A percentile compares a stretch with the other conserved stretches of the same genome.
These are phyloP conservation scores for Prorops nasuta DNA, from an alignment of 1,140 invertebrate species.

Conservation along the genomic window DNA sequence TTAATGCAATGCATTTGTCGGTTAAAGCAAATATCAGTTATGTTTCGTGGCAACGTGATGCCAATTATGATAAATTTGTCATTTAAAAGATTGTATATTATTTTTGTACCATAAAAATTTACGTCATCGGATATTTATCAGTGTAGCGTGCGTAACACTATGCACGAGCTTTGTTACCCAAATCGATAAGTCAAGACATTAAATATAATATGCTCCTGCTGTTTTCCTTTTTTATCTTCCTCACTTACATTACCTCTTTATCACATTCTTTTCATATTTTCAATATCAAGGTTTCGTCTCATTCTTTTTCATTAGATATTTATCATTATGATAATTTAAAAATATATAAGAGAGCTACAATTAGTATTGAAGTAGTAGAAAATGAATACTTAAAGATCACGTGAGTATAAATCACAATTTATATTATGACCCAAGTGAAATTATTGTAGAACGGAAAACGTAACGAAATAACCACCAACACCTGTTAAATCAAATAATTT, in stretches of 20 bases:
- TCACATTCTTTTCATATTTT: constrained; percentile 8
- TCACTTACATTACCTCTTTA: constrained; percentile 1
- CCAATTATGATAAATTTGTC: constrained; percentile 23
- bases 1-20: too few relatives aligned
- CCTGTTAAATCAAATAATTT: constrained; percentile 47
- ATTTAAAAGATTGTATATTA: constrained; percentile 16
- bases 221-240: constrained; percentile 4
- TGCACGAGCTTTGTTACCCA: constrained; percentile 1
- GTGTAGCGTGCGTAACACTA: constrained; percentile 16
- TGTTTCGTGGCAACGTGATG: constrained; percentile 12
- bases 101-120: constrained; percentile 9
- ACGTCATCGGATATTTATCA: constrained; percentile 19
- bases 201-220: constrained; percentile 25
- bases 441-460: constrained; percentile 35
- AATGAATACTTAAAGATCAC: too few relatives aligned
- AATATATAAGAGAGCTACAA: too few relatives aligned
- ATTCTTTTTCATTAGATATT: too few relatives aligned
- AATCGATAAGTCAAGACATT: constrained; percentile 31
- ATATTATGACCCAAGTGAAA: too few relatives aligned
- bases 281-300: too few relatives aligned
- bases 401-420: too few relatives aligned
- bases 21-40: too few relatives aligned
- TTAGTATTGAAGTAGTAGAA: too few relatives aligned
- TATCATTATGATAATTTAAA: too few relatives aligned
- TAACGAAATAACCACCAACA: constrained; percentile 35